These are phyloP conservation scores for Epizoanthus rinbou DNA, from an alignment of 92 coral and sea anemone genomes.

Conservation along the genomic window DNA sequence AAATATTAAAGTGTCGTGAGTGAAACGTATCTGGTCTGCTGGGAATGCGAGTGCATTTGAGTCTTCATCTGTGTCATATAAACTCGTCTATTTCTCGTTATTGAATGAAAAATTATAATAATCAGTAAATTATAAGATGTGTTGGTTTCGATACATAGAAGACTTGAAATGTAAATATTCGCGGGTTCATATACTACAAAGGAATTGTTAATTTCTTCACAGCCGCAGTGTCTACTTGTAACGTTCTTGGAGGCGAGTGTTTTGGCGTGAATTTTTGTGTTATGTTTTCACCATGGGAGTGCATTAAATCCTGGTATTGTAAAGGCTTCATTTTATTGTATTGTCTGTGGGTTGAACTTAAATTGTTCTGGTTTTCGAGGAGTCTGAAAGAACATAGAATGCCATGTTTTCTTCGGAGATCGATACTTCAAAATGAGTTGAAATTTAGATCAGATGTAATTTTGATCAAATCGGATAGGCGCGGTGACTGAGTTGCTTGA, in stretches of 20 bases:
- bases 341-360: conserved; percentile 3
- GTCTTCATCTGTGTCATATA: conserved; percentile 1
- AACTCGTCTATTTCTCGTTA: conserved; percentile 13
- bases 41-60: background rate
- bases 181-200: background rate
- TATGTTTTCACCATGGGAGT: conserved; percentile 25
- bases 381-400: background rate
- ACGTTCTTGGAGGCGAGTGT: background rate
- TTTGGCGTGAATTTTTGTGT: conserved; percentile 34
- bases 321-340: conserved; percentile 31
- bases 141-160: background rate
- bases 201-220: background rate
- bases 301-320: conserved; percentile 31
- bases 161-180: conserved; percentile 12
- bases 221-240: conserved; percentile 1
- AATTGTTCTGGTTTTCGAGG: conserved; percentile 3
- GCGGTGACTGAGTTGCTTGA: conserved; percentile 13
- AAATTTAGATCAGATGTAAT: background rate
- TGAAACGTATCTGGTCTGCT: too few relatives aligned
- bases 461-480: conserved; percentile 28
- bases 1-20: conserved; percentile 10
- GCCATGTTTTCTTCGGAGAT: conserved; percentile 10
- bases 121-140: conserved; percentile 4
- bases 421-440: background rate
- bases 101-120: conserved; percentile 6